phyloP scores from a whole-genome alignment of 2,113 vertebrate species.

The Trogon surrucura region DNA sequence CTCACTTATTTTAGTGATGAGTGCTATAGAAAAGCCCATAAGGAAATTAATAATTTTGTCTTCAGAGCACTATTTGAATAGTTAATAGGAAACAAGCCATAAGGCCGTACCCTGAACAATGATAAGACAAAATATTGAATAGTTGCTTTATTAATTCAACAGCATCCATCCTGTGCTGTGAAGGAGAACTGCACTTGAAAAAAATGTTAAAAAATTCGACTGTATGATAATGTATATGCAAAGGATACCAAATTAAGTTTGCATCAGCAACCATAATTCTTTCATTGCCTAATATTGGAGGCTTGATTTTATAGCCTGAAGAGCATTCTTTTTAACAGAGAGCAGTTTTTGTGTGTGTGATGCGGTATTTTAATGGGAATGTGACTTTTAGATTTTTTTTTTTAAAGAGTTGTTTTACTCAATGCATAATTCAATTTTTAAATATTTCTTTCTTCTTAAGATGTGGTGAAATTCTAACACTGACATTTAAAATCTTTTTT shows the following conservation, averaged over 20 bases:
- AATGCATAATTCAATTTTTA: constrained; percentile 11
- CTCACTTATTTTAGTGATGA: constrained; percentile 52
- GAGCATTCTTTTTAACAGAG: constrained; percentile 22
- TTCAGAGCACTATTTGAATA: constrained; percentile 55
- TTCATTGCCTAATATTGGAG: constrained; percentile 27
- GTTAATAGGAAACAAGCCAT: constrained; percentile 58
- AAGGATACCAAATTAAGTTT: constrained; percentile 55
- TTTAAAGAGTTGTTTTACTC: constrained; percentile 15
- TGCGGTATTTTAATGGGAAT: constrained; percentile 26
- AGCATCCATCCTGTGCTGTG: constrained; percentile 30
- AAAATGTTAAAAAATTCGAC: constrained; percentile 45
- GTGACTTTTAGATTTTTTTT: constrained; percentile 24
- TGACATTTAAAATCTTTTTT: constrained; percentile 2
- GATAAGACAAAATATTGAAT: constrained; percentile 64
- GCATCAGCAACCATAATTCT: constrained; percentile 45
- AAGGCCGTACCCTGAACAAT: constrained; percentile 54
- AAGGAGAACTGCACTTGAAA: constrained; percentile 47
- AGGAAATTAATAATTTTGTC: constrained; percentile 70
- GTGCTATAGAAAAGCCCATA: constrained; percentile 48
- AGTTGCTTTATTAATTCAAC: constrained; percentile 59
- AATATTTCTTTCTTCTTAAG: neutral
- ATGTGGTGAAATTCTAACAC: neutral
- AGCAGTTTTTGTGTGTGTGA: neutral
- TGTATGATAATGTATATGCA: constrained; percentile 22
- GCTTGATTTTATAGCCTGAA: constrained; percentile 44